Evolutionary conservation across 2,888 invertebrate species (phyloP).

Genomic region (Amiota minor): DNA sequence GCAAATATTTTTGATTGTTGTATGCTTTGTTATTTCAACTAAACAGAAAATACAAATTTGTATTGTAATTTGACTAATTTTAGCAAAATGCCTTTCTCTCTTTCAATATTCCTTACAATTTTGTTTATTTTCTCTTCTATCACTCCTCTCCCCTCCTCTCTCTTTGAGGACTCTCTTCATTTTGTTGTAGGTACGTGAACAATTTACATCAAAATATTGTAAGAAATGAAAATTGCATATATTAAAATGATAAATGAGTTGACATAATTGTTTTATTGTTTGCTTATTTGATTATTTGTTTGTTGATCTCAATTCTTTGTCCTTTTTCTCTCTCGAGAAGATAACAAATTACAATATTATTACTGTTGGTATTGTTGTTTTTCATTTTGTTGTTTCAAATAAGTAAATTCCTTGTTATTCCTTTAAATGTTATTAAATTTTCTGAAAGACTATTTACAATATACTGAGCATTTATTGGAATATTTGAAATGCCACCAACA

Average conservation of each 20-base stretch:
- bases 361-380: background rate
- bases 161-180: background rate
- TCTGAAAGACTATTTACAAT: no score
- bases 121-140: background rate
- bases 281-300: background rate
- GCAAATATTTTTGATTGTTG: background rate
- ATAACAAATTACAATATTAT: background rate
- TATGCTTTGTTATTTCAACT: background rate
- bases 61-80: no score
- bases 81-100: conserved; percentile 1
- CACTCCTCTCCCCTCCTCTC: background rate
- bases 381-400: background rate
- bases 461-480: no score
- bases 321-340: background rate
- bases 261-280: conserved; percentile 17
- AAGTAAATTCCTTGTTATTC: background rate
- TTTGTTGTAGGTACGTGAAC: background rate
- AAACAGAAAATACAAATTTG: no score
- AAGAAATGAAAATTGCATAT: conserved; percentile 18
- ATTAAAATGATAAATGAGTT: conserved; percentile 29
- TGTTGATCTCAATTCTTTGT: background rate
- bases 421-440: background rate
- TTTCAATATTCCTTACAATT: conserved; percentile 7
- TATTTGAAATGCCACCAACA: no score
- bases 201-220: no score